phyloP scores from a whole-genome alignment of 2,888 invertebrate genomes.

The Pardosa pseudoannulata region DNA sequence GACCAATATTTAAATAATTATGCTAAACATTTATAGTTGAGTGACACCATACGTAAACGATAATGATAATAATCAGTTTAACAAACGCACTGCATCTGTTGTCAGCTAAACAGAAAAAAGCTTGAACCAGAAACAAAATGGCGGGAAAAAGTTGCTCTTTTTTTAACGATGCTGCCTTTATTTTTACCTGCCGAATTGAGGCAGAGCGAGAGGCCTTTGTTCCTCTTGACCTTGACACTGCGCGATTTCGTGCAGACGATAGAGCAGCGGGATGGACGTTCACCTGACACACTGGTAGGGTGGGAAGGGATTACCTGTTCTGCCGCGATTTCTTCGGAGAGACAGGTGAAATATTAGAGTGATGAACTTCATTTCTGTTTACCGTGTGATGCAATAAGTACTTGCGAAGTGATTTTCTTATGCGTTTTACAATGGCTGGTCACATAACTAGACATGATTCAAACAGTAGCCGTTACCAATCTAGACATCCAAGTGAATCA shows the following conservation, averaged over 20 bases:
- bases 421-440: too few relatives aligned
- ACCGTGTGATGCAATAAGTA: background rate
- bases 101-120: too few relatives aligned
- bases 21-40: too few relatives aligned
- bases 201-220: conserved; percentile 33
- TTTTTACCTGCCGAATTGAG: background rate
- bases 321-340: conserved; percentile 10
- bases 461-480: too few relatives aligned
- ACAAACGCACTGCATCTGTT: too few relatives aligned
- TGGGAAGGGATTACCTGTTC: conserved; percentile 1
- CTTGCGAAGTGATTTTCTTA: background rate
- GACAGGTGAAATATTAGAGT: conserved; percentile 7
- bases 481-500: too few relatives aligned
- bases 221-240: conserved; percentile 60
- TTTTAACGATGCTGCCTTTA: background rate
- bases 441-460: too few relatives aligned
- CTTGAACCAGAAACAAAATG: background rate
- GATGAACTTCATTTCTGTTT: background rate
- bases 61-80: too few relatives aligned
- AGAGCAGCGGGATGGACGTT: conserved; percentile 7
- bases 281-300: conserved; percentile 2
- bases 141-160: background rate
- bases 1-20: too few relatives aligned
- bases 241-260: conserved; percentile 17
- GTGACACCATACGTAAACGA: too few relatives aligned